Evolutionary conservation across 2,113 vertebrate species (phyloP), one percentile per base, ranked within the genome.

Genomic region (Tachuris rubrigastra): DNA sequence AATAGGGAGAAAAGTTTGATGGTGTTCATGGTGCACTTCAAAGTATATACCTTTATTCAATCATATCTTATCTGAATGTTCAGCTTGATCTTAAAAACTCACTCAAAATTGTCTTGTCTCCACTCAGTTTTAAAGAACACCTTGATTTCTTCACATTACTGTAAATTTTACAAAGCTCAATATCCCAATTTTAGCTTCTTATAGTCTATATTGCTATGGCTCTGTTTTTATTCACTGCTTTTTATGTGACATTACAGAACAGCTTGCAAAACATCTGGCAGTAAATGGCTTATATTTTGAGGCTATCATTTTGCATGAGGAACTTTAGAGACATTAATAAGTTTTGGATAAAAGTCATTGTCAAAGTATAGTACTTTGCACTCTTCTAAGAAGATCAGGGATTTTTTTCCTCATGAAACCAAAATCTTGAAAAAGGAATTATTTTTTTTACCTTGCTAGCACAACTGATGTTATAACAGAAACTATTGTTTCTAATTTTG

Each of bases 181-280:
- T 50, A 56, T 41, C 37, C 17, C 2, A 1, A 17, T 69, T 85
- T 91, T 88, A 86, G 2, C 50, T 85, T 59, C 42, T 59, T 85
- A 44, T 59, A 49, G 71, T 72, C 72, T 53, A 69, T 76, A 91
- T 76, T 79, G 47, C 30, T 60, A 56, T 39, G 8, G 12, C 15
- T 86, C n/a, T 92, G 59, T 81, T 69, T 95, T 90, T 85, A 66
- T 85, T 91, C 72, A 84, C 78, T 94, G 56, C 35, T 76, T 96
- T 95, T 95, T 86, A 96, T 88, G 90, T 78, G 90, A 81, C 1
- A 1, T n/a, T 96, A 55, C 19, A 74, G 67, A 92, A 88, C 95
- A 96, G 82, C 82, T 97, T 95, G 95, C 42, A 84, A 94, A 96
- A 96, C 90, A 93, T 92, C 87, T 96, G 95, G 82, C 22, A 84